phyloP scores from a whole-genome alignment of 2,797 vertebrate genomes.

The Neostethus bicornis region DNA sequence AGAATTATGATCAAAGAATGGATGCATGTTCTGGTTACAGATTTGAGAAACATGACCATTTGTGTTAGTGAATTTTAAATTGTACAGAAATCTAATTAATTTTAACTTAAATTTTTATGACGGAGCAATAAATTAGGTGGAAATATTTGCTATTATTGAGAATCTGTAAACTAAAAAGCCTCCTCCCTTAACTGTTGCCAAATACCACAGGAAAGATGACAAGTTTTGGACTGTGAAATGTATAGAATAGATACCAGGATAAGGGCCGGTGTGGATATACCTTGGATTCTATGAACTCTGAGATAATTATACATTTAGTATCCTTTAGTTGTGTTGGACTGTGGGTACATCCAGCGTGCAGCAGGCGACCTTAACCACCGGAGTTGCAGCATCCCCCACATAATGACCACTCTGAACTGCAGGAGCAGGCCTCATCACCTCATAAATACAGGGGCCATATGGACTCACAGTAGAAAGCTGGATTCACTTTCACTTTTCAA shows the following conservation, averaged over 20 bases:
- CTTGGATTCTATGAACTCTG: conserved; percentile 58
- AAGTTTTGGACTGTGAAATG: conserved; percentile 60
- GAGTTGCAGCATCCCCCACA: conserved; percentile 71
- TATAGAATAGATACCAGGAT: conserved; percentile 56
- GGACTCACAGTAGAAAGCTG: conserved; percentile 51
- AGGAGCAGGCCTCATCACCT: conserved; percentile 66
- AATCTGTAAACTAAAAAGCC: conserved; percentile 32
- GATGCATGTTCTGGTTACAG: not conserved
- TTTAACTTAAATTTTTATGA: not conserved
- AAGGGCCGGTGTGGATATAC: conserved; percentile 60
- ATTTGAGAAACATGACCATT: not conserved
- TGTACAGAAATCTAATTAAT: not conserved
- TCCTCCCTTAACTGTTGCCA: conserved; percentile 7
- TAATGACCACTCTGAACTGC: conserved; percentile 77
- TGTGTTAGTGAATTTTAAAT: not conserved
- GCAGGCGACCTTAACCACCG: conserved; percentile 74
- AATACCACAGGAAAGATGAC: conserved; percentile 40
- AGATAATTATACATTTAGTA: conserved; percentile 79
- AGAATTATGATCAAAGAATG: not conserved
- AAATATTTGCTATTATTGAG: conserved; percentile 6
- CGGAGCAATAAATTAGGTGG: not conserved
- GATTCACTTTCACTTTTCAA: conserved; percentile 66
- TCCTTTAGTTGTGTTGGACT: conserved; percentile 57
- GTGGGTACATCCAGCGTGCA: conserved; percentile 61
- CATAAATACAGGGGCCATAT: conserved; percentile 71